These are phyloP conservation scores for Tetragonula carbonaria DNA, from an alignment of 2,888 invertebrate genomes.

Conservation along the genomic window DNA sequence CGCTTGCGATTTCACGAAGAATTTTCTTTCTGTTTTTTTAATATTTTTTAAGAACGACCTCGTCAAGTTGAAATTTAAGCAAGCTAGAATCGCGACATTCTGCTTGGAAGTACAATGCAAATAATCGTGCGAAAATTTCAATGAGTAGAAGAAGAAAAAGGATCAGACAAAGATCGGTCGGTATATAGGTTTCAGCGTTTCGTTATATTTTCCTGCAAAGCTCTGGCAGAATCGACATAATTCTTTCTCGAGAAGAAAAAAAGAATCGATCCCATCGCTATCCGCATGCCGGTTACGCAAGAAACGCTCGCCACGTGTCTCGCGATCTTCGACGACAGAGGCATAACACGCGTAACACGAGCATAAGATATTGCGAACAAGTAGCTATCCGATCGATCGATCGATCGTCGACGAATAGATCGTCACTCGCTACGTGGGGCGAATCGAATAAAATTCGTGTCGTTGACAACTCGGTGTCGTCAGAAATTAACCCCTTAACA, in stretches of 20 bases:
- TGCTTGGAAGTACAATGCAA: no score
- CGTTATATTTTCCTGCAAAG: not conserved
- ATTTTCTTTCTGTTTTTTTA: no score
- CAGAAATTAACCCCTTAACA: no score
- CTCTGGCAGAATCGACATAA: not conserved
- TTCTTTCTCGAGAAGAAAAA: no score
- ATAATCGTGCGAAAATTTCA: not conserved
- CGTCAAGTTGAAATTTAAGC: no score
- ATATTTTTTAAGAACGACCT: no score
- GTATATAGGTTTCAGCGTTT: not conserved
- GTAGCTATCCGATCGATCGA: conserved; percentile 34
- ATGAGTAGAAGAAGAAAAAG: not conserved
- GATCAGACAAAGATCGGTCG: not conserved
- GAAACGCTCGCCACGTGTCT: conserved; percentile 32
- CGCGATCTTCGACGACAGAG: conserved; percentile 9
- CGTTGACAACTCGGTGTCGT: not conserved
- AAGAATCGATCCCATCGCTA: conserved; percentile 37
- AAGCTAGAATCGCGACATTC: no score
- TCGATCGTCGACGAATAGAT: conserved; percentile 54
- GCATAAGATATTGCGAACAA: conserved; percentile 18
- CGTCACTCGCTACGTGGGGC: conserved; percentile 32
- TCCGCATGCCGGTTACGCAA: conserved; percentile 32
- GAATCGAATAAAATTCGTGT: conserved; percentile 1
- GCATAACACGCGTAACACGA: not conserved
- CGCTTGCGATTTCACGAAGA: not conserved